phyloP scores from a whole-genome alignment of 2,888 invertebrate genomes.

The Diloba caeruleocephala region DNA sequence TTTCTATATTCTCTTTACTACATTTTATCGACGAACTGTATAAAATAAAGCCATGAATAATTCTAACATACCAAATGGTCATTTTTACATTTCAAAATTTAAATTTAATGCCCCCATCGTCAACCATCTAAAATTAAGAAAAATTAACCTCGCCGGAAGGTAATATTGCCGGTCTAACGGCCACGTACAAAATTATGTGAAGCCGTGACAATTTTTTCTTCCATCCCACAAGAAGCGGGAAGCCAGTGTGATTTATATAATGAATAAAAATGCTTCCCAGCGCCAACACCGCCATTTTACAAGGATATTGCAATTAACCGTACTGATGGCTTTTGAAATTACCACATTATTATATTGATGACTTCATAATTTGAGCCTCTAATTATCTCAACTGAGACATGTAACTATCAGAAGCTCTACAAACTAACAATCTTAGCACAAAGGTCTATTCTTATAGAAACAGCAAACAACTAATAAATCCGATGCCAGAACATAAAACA shows the following conservation, averaged over 20 bases:
- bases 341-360: slow-evolving; percentile 62
- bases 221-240: slow-evolving; percentile 73
- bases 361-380: slow-evolving; percentile 48
- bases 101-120: slow-evolving; percentile 60
- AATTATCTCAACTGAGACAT: slow-evolving; percentile 19
- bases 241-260: slow-evolving; percentile 86
- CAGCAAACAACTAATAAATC: slow-evolving; percentile 32
- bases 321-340: slow-evolving; percentile 77
- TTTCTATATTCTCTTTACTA: too few relatives aligned
- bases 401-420: neutral
- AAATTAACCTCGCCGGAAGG: slow-evolving; percentile 81
- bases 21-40: neutral
- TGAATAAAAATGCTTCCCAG: slow-evolving; percentile 86
- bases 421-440: slow-evolving; percentile 4
- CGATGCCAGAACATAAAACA: slow-evolving; percentile 39
- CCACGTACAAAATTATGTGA: slow-evolving; percentile 88
- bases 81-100: slow-evolving; percentile 46
- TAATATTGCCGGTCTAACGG: slow-evolving; percentile 65
- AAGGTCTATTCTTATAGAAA: slow-evolving; percentile 13
- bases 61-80: slow-evolving; percentile 34
- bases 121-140: slow-evolving; percentile 84
- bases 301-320: slow-evolving; percentile 83
- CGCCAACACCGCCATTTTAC: slow-evolving; percentile 69
- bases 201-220: slow-evolving; percentile 86
- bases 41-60: slow-evolving; percentile 20